Evolutionary conservation across 2,888 invertebrate species (phyloP), one percentile per base, ranked within the genome.

Genomic region (Eulithis testata): DNA sequence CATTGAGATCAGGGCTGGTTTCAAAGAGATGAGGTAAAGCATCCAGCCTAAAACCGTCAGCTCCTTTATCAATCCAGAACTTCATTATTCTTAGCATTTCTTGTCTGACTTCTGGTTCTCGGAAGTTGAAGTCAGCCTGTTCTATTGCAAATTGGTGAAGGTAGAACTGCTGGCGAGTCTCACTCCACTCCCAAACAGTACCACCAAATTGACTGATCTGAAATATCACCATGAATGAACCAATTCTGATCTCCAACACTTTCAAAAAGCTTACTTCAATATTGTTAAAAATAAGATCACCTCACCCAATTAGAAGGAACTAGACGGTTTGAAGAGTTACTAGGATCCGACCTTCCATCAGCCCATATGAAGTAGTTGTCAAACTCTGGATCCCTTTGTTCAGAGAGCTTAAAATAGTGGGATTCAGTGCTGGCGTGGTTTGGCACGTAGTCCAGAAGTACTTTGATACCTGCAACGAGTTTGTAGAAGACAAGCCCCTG

Each of bases 351-450:
- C n/a, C 47, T 65, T 9, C 60, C 63, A 78, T 96, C 94, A 51
- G 93, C 94, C 97, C 97, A 97, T 0, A 97, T 85, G 81, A 97
- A 97, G 80, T 94, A 97, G 75, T 97, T 95, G 44, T 94, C 95
- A 77, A 94, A 98, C 0, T 94, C 94, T 0, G 94, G 90, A 58
- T 94, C 93, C 2, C 87, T 86, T 0, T 93, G 88, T 3, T 94
- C 91, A 0, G 98, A 97, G 59, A 94, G 93, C 27, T 86, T 81
- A 85, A 99, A 99, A 96, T 98, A 99, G 1, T 95, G 94, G 57
- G 97, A 96, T 71, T 96, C 90, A 56, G 96, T 95, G 69, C 97
- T 97, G 0, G 96, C 93, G 70, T 95, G 95, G 75, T 95, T 95
- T 0, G 96, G 96, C 1, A 96, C 95, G 75, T 95, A 95, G 82